Percentiles rank a stretch among this genome's conserved stretches.
Evolutionary conservation across 2,113 vertebrate species (phyloP).

Genomic region (Physeter macrocephalus): DNA sequence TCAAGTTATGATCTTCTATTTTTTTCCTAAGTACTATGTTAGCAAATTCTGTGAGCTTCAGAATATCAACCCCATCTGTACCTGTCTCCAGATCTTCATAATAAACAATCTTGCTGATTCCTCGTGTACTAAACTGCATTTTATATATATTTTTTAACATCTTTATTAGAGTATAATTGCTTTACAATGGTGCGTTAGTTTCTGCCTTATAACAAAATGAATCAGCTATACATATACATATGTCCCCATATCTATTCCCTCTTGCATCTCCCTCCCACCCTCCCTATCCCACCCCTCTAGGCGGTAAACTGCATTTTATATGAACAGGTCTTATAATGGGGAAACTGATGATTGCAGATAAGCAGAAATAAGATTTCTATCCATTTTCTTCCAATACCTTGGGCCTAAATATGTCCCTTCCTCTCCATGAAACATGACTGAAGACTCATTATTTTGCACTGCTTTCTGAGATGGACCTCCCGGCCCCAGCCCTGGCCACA

Average conservation of each 20-base stretch:
- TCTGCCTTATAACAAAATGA: too few species aligned
- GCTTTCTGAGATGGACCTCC: not conserved
- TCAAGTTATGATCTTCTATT: not conserved
- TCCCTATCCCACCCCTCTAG: too few species aligned
- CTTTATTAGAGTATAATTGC: too few species aligned
- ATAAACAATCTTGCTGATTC: not conserved
- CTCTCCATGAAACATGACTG: not conserved
- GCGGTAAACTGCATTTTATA: not conserved
- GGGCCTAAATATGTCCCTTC: not conserved
- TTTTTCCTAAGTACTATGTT: not conserved
- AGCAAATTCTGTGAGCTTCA: not conserved
- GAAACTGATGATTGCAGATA: not conserved
- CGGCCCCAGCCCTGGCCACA: not conserved
- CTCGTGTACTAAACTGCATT: not conserved
- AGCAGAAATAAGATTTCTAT: not conserved
- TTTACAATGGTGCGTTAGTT: too few species aligned
- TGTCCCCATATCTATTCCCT: too few species aligned
- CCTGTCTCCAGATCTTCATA: not conserved
- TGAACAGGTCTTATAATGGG: not conserved
- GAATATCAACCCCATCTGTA: not conserved
- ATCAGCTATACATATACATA: too few species aligned
- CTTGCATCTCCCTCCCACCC: too few species aligned
- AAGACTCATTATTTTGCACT: not conserved
- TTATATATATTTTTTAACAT: too few species aligned
- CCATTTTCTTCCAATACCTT: not conserved